Conservation (phyloP, 1,140 invertebrate genomes). For the Ylistrum balloti region DNA sequence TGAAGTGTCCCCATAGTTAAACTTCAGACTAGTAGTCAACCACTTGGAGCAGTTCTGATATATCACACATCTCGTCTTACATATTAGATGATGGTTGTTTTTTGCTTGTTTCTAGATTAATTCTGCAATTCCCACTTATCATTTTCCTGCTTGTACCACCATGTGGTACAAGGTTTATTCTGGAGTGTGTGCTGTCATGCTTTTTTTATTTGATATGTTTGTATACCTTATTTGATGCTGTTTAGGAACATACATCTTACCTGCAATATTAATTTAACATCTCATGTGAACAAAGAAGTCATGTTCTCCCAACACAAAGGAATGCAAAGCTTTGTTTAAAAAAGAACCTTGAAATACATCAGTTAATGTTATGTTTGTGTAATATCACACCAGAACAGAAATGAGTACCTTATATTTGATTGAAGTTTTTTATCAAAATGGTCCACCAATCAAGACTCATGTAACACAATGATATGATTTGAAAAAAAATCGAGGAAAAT, state of each 20-base stretch:
- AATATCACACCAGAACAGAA: too few relatives aligned
- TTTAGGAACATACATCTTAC: not conserved
- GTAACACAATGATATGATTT: not conserved
- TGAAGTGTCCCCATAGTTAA: not conserved
- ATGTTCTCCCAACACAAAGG: not conserved
- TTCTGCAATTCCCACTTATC: not conserved
- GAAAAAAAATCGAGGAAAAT: not conserved
- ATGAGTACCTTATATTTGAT: not conserved
- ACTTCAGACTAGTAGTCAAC: not conserved
- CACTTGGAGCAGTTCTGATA: not conserved
- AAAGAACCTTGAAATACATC: too few relatives aligned
- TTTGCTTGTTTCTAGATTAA: not conserved
- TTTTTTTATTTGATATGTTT: not conserved
- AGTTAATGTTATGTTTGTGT: too few relatives aligned
- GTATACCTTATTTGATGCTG: not conserved
- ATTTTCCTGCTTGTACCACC: not conserved
- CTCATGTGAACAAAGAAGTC: not conserved
- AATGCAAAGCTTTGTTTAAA: not conserved
- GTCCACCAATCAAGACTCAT: not conserved
- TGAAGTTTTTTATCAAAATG: not conserved
- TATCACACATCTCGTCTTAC: too few relatives aligned
- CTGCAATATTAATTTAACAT: constrained; percentile 8
- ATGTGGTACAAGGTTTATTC: not conserved
- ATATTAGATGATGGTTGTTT: not conserved
- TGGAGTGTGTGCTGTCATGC: not conserved